These are phyloP conservation scores for Cyprinodon tularosa DNA, from an alignment of 2,113 vertebrate species.

Conservation along the genomic window DNA sequence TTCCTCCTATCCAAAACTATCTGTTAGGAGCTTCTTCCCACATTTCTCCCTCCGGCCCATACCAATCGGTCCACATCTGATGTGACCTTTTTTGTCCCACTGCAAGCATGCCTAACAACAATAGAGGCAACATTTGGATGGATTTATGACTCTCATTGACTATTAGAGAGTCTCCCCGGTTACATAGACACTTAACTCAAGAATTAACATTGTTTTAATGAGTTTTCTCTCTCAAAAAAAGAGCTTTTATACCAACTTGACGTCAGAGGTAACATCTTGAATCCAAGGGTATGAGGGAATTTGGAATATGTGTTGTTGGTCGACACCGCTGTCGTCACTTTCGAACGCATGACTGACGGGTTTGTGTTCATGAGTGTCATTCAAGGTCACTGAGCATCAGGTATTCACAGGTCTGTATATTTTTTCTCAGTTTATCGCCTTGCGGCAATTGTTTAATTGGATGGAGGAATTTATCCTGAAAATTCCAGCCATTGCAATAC, in stretches of 20 bases:
- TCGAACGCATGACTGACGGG: slow-evolving; percentile 10
- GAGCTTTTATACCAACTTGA: slow-evolving; percentile 56
- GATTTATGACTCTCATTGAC: slow-evolving; percentile 60
- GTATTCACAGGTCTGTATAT: not conserved
- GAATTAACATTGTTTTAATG: slow-evolving; percentile 70
- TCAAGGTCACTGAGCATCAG: slow-evolving; percentile 8
- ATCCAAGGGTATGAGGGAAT: slow-evolving; percentile 44
- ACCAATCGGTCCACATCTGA: slow-evolving; percentile 49
- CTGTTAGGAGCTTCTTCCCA: not conserved
- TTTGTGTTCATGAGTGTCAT: not conserved
- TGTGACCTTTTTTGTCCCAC: slow-evolving; percentile 56
- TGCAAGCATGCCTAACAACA: slow-evolving; percentile 48
- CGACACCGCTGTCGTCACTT: slow-evolving; percentile 42
- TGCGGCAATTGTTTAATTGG: not conserved
- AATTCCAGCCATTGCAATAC: not conserved
- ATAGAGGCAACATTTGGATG: slow-evolving; percentile 55
- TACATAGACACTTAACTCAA: slow-evolving; percentile 48
- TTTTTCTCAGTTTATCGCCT: not conserved
- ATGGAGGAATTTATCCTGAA: not conserved
- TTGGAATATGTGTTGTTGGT: slow-evolving; percentile 25
- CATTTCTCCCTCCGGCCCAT: slow-evolving; percentile 11
- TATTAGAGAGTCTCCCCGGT: slow-evolving; percentile 52
- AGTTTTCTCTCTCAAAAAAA: slow-evolving; percentile 44
- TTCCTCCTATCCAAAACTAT: not conserved
- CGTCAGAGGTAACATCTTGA: slow-evolving; percentile 63